phyloP scores from a whole-genome alignment of 2,888 invertebrate genomes.

The Rhabditoides inermis region DNA sequence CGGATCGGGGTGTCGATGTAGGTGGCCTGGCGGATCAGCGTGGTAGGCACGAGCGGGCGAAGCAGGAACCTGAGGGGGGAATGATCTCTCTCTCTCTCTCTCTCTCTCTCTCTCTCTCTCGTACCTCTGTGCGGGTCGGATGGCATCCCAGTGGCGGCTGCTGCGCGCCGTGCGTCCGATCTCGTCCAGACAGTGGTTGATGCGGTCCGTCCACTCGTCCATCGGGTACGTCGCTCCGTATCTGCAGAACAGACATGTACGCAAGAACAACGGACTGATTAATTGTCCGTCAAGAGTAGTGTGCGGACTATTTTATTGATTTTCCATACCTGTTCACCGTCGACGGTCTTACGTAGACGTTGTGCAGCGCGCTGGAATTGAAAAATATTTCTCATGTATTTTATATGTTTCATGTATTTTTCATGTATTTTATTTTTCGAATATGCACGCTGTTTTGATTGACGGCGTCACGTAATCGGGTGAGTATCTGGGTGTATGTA shows the following conservation, averaged over 20 bases:
- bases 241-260: not conserved
- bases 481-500: too few species aligned
- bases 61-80: constrained; percentile 27
- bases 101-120: too few species aligned
- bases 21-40: constrained; percentile 44
- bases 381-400: not conserved
- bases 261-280: constrained; percentile 4
- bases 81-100: not conserved
- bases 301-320: not conserved
- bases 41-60: constrained; percentile 41
- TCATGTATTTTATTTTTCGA: not conserved
- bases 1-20: constrained; percentile 41
- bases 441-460: too few species aligned
- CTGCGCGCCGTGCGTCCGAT: constrained; percentile 47
- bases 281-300: not conserved
- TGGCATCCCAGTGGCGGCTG: constrained; percentile 32
- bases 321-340: constrained; percentile 42
- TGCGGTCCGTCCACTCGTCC: constrained; percentile 43
- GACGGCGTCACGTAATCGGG: too few species aligned
- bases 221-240: constrained; percentile 25
- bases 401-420: not conserved
- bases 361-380: constrained; percentile 48
- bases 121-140: constrained; percentile 43
- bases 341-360: constrained; percentile 51
- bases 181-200: constrained; percentile 46